Percentiles rank a stretch among this genome's conserved stretches.
These are phyloP conservation scores for Melieria crassipennis DNA, from an alignment of 2,888 invertebrate genomes.

Conservation along the genomic window DNA sequence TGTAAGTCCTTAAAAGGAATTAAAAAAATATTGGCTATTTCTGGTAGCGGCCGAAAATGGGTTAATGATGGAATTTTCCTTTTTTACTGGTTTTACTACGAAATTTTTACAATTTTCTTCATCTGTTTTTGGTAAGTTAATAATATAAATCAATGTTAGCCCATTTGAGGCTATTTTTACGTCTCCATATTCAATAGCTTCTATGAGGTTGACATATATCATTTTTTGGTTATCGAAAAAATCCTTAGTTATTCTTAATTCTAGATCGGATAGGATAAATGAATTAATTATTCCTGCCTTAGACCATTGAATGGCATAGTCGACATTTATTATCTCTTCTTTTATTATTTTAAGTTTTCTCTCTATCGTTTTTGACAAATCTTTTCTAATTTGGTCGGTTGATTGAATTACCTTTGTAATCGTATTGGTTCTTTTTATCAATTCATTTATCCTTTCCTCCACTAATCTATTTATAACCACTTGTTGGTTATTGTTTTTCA, in stretches of 20 bases:
- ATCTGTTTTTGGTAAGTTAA: conserved; percentile 10
- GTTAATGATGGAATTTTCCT: background rate
- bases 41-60: too few species aligned
- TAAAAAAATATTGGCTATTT: too few species aligned
- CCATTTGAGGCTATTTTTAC: conserved; percentile 13
- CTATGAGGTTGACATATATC: conserved; percentile 6
- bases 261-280: conserved; percentile 6
- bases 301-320: conserved; percentile 16
- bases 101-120: conserved; percentile 7
- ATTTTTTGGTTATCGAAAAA: conserved; percentile 18
- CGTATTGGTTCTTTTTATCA: background rate
- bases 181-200: conserved; percentile 13
- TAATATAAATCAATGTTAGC: conserved; percentile 8
- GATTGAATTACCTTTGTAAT: background rate
- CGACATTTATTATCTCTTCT: conserved; percentile 15
- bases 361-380: background rate
- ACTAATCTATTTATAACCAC: too few species aligned
- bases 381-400: background rate
- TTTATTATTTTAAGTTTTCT: conserved; percentile 15
- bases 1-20: too few species aligned
- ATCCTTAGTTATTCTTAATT: conserved; percentile 11
- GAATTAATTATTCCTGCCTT: conserved; percentile 8
- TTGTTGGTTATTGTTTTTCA: too few species aligned
- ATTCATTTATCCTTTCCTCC: too few species aligned
- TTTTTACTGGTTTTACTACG: conserved; percentile 10